Evolutionary conservation across 1,140 invertebrate species (phyloP), one percentile per base, ranked within the genome.

Genomic region (Drosophila pandora): DNA sequence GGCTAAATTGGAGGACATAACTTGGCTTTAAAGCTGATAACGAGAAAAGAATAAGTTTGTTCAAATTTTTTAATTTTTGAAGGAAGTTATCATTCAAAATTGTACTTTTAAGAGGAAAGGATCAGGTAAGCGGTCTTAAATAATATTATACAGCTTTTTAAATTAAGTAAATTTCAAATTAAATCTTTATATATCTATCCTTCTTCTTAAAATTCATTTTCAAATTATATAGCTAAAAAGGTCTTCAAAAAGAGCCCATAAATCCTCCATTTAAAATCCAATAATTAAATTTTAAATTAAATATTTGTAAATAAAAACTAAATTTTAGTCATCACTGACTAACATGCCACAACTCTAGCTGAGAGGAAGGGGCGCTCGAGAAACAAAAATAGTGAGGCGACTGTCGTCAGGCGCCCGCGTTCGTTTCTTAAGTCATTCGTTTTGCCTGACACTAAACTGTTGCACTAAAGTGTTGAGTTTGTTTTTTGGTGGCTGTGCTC

Each of bases 351-450:
- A 48, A 32, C 32, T 32, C 58, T 55, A 37, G 21, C 39, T 8
- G 39, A 17, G 5, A 43, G 22, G 13, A n/a, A 25, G 43, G 32
- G 34, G 34, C 10, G 32, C 28, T 7, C 3, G 23, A 48, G 17
- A 41, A 41, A n/a, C 13, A 13, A 41, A 41, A 41, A 41, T 41
- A 13, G 39, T 73, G 79, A 70, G 73, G 58, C 25, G 47, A 76
- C 70, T 75, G 79, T 82, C 69, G 74, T 82, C 63, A 80, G 49
- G 54, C 48, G 71, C 41, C 56, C 83, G 79, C 79, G 83, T 88
- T 88, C 84, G 79, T 88, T 88, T 76, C 83, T 79, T 88, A 88
- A 88, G 84, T 88, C 83, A 73, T 88, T 88, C 83, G 79, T 79
- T 88, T 83, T 76, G 76, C 68, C 71, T 83, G 83, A 88, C 83